Evolutionary conservation across 2,113 vertebrate genomes (phyloP).

Genomic region (Oryzias curvinotus): DNA sequence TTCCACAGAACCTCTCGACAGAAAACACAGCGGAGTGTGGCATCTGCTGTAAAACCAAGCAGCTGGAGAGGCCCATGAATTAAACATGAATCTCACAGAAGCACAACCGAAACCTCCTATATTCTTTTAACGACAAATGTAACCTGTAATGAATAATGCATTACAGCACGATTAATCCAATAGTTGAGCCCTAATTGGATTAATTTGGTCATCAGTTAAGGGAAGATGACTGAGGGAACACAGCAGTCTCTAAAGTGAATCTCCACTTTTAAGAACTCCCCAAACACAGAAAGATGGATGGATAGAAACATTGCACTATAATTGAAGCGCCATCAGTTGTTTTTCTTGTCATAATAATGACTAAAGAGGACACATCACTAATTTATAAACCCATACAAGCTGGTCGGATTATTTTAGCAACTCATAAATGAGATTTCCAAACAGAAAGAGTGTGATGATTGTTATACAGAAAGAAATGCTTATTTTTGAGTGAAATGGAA

Average conservation of each 20-base stretch:
- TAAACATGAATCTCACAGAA: conserved; percentile 39
- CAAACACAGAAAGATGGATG: no score
- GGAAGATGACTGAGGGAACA: conserved; percentile 37
- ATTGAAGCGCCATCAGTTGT: no score
- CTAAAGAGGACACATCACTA: no score
- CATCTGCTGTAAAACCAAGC: conserved; percentile 30
- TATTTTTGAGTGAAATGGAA: no score
- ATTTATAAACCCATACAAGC: no score
- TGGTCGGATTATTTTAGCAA: no score
- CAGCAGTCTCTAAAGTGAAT: background rate
- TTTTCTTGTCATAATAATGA: no score
- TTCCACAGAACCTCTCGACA: conserved; percentile 34
- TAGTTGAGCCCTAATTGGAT: conserved; percentile 49
- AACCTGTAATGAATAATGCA: conserved; percentile 50
- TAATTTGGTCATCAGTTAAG: conserved; percentile 61
- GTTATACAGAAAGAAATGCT: no score
- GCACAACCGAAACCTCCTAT: conserved; percentile 22
- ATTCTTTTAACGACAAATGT: conserved; percentile 42
- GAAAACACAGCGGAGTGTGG: conserved; percentile 14
- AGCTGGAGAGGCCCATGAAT: conserved; percentile 36
- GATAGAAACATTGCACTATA: no score
- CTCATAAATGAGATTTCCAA: no score
- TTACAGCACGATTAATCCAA: conserved; percentile 45
- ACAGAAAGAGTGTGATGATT: no score
- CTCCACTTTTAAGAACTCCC: background rate